A percentile compares a stretch with the other conserved stretches of the same genome.
phyloP scores from a whole-genome alignment of 2,113 vertebrate genomes.

The Tetraodon nigroviridis region DNA sequence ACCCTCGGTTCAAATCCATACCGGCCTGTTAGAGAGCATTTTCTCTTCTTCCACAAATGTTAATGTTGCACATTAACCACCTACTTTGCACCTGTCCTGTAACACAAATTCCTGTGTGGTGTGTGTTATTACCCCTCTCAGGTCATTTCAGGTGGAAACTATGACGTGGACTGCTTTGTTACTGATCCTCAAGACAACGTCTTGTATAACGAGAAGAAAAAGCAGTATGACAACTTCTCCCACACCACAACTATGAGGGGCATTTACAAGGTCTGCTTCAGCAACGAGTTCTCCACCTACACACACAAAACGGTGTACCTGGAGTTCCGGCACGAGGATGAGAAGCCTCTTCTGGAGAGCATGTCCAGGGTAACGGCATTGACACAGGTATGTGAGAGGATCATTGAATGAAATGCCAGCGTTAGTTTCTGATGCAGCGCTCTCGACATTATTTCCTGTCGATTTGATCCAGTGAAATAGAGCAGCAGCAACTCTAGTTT shows the following conservation, averaged over 20 bases:
- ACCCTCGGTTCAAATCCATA: no score
- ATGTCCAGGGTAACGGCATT: conserved; percentile 77
- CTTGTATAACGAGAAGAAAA: conserved; percentile 83
- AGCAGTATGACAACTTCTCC: conserved; percentile 85
- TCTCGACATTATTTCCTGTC: no score
- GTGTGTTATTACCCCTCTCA: conserved; percentile 39
- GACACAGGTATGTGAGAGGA: conserved; percentile 79
- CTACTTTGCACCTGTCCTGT: neutral
- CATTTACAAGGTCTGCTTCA: conserved; percentile 86
- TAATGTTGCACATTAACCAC: neutral
- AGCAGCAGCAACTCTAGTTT: neutral
- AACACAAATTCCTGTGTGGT: neutral
- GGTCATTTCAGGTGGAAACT: conserved; percentile 91
- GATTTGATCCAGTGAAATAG: no score
- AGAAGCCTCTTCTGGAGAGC: conserved; percentile 75
- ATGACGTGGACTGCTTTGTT: conserved; percentile 87
- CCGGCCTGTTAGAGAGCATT: no score
- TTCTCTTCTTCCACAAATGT: no score
- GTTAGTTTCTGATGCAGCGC: no score
- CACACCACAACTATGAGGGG: conserved; percentile 74
- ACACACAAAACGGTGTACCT: conserved; percentile 87
- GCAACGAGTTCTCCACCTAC: conserved; percentile 92
- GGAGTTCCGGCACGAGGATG: conserved; percentile 80
- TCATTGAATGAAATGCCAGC: no score
- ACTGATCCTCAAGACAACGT: conserved; percentile 76